Conservation (phyloP, 2,113 vertebrate genomes). For the Redunca redunca region DNA sequence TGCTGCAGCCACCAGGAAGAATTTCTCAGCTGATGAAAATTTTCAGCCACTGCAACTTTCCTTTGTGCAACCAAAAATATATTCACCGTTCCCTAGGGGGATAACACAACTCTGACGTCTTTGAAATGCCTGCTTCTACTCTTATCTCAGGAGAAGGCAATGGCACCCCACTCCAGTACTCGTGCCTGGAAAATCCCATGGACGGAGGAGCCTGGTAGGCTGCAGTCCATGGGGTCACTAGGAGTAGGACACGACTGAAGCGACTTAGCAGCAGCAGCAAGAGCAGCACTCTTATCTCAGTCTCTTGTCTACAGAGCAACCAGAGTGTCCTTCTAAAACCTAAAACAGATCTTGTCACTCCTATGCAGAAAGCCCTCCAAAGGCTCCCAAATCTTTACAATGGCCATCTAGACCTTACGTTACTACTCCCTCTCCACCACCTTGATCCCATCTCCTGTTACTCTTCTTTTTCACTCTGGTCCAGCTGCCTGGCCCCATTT, state of each 20-base stretch:
- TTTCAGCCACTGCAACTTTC: background rate
- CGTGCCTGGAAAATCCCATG: too few species aligned
- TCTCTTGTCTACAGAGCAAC: background rate
- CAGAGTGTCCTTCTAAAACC: background rate
- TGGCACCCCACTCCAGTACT: too few species aligned
- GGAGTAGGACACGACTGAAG: too few species aligned
- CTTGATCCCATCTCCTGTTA: background rate
- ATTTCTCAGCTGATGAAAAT: background rate
- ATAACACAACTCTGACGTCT: background rate
- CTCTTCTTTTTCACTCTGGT: background rate
- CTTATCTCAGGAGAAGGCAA: background rate
- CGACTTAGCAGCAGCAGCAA: too few species aligned
- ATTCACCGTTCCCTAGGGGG: rapidly evolving
- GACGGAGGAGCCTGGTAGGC: too few species aligned
- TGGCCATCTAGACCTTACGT: background rate
- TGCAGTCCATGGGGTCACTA: too few species aligned
- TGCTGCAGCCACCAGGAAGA: background rate
- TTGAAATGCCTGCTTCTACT: background rate
- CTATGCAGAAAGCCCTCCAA: background rate
- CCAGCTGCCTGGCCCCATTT: background rate
- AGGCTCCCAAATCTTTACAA: background rate
- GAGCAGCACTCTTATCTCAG: background rate
- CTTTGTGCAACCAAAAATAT: background rate
- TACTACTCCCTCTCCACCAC: background rate
- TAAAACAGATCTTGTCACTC: background rate